A percentile compares a stretch with the other conserved stretches of the same genome.
Conservation (phyloP, 1,140 invertebrate species). For the Tetraneura akinire region DNA sequence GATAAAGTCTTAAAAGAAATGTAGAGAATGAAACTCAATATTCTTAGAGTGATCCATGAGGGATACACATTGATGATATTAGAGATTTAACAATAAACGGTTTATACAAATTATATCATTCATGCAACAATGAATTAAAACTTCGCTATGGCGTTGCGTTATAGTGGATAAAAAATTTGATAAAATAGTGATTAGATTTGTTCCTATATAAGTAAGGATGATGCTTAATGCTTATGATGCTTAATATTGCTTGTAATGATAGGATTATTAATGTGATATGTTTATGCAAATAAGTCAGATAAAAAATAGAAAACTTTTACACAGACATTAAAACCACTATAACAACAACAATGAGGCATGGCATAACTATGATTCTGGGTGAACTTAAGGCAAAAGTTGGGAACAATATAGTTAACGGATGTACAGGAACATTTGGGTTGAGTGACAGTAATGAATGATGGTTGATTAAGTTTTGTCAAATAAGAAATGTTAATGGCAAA, state of each 20-base stretch:
- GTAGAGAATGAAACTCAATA: constrained; percentile 45
- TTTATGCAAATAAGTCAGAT: constrained; percentile 54
- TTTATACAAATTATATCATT: constrained; percentile 32
- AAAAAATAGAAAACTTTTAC: constrained; percentile 55
- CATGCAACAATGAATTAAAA: constrained; percentile 22
- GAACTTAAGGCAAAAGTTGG: constrained; percentile 57
- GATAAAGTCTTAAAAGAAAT: constrained; percentile 29
- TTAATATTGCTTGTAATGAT: too few species aligned
- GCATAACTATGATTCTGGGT: constrained; percentile 54
- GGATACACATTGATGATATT: constrained; percentile 18
- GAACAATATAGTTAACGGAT: constrained; percentile 34
- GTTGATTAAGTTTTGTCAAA: too few species aligned
- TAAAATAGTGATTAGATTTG: neutral
- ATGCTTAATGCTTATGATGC: constrained; percentile 49
- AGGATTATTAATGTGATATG: constrained; percentile 56
- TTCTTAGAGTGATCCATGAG: constrained; percentile 52
- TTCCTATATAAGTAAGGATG: constrained; percentile 51
- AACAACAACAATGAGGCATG: constrained; percentile 50
- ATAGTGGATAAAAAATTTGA: constrained; percentile 41
- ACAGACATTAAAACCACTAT: constrained; percentile 47
- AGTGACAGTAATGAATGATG: too few species aligned
- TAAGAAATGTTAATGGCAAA: too few species aligned
- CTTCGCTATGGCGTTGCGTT: constrained; percentile 52
- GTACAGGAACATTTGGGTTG: too few species aligned
- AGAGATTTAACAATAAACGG: constrained; percentile 4